These are phyloP conservation scores for Scaptomyza graminum DNA, from an alignment of 1,140 invertebrate species.

Conservation along the genomic window DNA sequence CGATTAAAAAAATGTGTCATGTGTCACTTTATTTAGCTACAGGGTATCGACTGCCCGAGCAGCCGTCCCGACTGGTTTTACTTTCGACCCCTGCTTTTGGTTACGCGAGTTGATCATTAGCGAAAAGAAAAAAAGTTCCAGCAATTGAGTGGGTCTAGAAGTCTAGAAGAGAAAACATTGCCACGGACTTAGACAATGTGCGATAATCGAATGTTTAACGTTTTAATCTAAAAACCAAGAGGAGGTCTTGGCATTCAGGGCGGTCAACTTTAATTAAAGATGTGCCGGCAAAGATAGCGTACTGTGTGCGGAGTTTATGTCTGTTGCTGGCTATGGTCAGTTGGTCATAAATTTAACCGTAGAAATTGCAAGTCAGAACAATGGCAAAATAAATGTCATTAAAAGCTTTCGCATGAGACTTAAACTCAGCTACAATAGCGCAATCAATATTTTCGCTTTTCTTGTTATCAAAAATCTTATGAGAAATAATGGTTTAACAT, in stretches of 20 bases:
- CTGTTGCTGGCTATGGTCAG: conserved; percentile 18
- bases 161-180: conserved; percentile 1
- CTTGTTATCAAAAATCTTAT: background rate
- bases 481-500: background rate
- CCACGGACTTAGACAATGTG: conserved; percentile 36
- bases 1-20: background rate
- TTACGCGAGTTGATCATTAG: conserved; percentile 75
- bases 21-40: background rate
- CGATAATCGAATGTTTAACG: conserved; percentile 80
- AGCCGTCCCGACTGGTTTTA: conserved; percentile 10
- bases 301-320: conserved; percentile 9
- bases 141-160: conserved; percentile 15
- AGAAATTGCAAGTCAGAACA: conserved; percentile 35
- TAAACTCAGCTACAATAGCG: background rate
- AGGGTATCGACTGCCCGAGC: background rate
- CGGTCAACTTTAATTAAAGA: conserved; percentile 74
- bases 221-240: conserved; percentile 67
- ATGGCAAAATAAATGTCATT: conserved; percentile 20
- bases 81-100: conserved; percentile 49
- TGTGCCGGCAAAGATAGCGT: conserved; percentile 50
- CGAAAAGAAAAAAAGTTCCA: conserved; percentile 62
- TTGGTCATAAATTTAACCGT: conserved; percentile 60
- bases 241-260: background rate
- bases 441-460: background rate
- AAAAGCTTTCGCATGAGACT: conserved; percentile 8